phyloP scores from a whole-genome alignment of 2,888 invertebrate genomes.

The Creontiades dilutus region DNA sequence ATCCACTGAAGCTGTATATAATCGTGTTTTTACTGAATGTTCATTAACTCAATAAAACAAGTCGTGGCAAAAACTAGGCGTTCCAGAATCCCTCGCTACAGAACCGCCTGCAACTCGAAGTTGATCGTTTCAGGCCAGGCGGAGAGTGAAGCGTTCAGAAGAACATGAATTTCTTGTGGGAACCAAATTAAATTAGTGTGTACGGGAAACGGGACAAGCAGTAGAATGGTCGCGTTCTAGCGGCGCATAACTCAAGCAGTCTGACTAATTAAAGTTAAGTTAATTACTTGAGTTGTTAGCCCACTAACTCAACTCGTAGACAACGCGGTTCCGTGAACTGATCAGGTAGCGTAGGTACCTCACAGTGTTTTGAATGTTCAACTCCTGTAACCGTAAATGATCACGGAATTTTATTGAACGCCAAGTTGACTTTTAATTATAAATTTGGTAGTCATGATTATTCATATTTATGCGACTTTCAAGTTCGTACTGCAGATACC shows the following conservation, averaged over 20 bases:
- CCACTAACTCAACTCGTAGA: constrained; percentile 61
- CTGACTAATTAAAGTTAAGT: constrained; percentile 62
- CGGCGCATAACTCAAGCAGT: constrained; percentile 50
- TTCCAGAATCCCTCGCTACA: not conserved
- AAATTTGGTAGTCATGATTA: too few relatives aligned
- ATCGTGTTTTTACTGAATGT: not conserved
- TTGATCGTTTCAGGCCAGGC: not conserved
- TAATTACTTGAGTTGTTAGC: constrained; percentile 57
- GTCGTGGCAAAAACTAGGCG: not conserved
- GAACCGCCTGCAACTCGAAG: not conserved
- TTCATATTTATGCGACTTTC: too few relatives aligned
- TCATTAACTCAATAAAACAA: not conserved
- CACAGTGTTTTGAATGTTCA: not conserved
- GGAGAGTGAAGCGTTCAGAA: not conserved
- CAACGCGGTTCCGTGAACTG: constrained; percentile 55
- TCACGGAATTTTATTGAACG: too few relatives aligned
- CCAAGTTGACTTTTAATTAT: too few relatives aligned
- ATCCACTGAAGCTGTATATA: not conserved
- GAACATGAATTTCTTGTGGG: constrained; percentile 33
- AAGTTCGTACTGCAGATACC: too few relatives aligned
- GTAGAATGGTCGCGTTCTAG: constrained; percentile 45
- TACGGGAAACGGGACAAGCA: not conserved
- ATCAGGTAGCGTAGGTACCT: constrained; percentile 55
- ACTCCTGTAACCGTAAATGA: too few relatives aligned
- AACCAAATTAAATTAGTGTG: constrained; percentile 52